Percentiles rank a stretch among this genome's conserved stretches.
Conservation (phyloP, 1,140 invertebrate genomes). For the Drosophila lacertosa region DNA sequence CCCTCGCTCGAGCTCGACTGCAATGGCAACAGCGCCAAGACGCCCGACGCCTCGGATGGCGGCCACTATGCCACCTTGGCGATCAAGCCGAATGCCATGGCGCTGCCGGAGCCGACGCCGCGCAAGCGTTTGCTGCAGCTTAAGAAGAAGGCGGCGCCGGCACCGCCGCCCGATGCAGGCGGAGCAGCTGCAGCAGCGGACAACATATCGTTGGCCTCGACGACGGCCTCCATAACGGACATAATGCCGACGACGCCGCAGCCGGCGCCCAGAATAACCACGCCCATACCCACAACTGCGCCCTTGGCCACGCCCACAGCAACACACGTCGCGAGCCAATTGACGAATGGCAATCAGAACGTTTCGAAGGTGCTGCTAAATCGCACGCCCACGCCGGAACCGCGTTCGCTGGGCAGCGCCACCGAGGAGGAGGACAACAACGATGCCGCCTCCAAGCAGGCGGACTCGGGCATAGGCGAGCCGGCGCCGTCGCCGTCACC, state of each 20-base stretch:
- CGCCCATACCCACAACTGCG: constrained; percentile 27
- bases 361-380: constrained; percentile 76
- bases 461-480: constrained; percentile 78
- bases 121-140: constrained; percentile 67
- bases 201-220: constrained; percentile 58
- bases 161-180: constrained; percentile 51
- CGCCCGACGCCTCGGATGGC: constrained; percentile 29
- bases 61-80: constrained; percentile 66
- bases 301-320: constrained; percentile 1
- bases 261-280: constrained; percentile 68
- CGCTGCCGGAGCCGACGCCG: constrained; percentile 69
- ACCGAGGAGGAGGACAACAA: constrained; percentile 57
- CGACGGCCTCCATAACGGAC: constrained; percentile 53
- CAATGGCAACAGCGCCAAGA: constrained; percentile 61
- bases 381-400: constrained; percentile 78
- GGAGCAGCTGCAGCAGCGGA: constrained; percentile 43
- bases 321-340: too few relatives aligned
- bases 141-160: constrained; percentile 78
- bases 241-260: constrained; percentile 42
- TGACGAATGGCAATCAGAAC: constrained; percentile 49
- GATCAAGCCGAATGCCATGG: constrained; percentile 28
- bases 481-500: too few relatives aligned
- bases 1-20: constrained; percentile 44
- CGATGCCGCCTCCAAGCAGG: constrained; percentile 72
- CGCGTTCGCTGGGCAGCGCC: constrained; percentile 66